Base-by-base conservation (phyloP, 2,113 vertebrate species). In the Danionella cerebrum region DNA sequence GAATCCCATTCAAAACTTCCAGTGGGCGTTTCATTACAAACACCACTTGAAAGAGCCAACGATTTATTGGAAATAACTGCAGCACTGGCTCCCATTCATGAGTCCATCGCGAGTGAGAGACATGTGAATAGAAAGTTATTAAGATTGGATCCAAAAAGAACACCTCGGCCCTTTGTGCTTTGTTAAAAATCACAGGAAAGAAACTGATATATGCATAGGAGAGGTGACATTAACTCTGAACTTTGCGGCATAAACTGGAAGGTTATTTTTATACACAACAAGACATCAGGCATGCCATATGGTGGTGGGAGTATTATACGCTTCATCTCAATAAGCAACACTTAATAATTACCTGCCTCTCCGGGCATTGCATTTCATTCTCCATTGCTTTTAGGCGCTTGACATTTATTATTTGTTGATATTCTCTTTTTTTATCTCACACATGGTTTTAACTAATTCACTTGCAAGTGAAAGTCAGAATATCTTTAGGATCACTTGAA, bases 251-350 rank as follows among this genome's bases (percentile, higher is more conserved):
- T 18, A 31, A 60, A 42, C 44, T 22, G 25, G n/a, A 42, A 60
- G 5, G 14, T 18, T 44, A 44, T 60, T 60, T 60, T 60, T 22
- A 11, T 19, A 9, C 39, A 44, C 25, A 44, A 39, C 39, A 60
- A 44, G 39, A 45, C 57, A 31, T 60, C 14, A 29, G 25, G 31
- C 39, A 1, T 31, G 39, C 58, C 58, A 60, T 60, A 60, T 60
- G 39, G 41, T 60, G 39, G 58, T 60, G 39, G 39, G 39, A 60
- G 58, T 60, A 44, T 45, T 44, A 31, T 14, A 33, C 31, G 25
- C n/a, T n/a, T n/a, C n/a, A n/a, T n/a, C n/a, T n/a, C n/a, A n/a
- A n/a, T n/a, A n/a, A n/a, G n/a, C n/a, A n/a, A n/a, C n/a, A n/a
- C n/a, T n/a, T n/a, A n/a, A n/a, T n/a, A n/a, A n/a, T n/a, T n/a